phyloP scores from a whole-genome alignment of 1,140 invertebrate species.

The Archivesica marissinica region DNA sequence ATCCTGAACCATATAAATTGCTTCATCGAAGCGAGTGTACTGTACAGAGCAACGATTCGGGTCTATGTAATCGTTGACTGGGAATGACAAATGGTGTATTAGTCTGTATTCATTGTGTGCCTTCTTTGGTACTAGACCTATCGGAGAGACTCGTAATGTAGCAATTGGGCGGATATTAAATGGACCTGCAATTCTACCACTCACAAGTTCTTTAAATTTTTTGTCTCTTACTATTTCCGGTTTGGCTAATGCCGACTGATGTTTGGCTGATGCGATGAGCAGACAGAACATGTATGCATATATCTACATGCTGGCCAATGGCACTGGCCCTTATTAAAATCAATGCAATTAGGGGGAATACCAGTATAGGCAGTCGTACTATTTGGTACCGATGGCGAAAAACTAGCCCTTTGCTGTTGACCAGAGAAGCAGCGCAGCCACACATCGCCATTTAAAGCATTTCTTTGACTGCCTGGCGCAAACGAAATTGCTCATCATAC shows the following conservation, averaged over 20 bases:
- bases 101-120: constrained; percentile 13
- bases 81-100: constrained; percentile 53
- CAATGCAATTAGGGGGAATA: not conserved
- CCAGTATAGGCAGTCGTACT: not conserved
- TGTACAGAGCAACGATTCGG: constrained; percentile 53
- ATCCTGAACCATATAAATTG: constrained; percentile 56
- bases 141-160: constrained; percentile 21
- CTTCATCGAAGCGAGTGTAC: constrained; percentile 63
- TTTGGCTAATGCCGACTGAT: constrained; percentile 5
- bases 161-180: not conserved
- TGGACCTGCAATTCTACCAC: constrained; percentile 11
- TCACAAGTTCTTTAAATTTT: constrained; percentile 14
- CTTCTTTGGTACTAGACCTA: constrained; percentile 39
- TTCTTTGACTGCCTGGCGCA: not conserved
- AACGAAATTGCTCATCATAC: constrained; percentile 28
- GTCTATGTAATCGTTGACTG: constrained; percentile 61
- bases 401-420: not conserved
- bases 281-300: not conserved
- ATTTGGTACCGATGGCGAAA: not conserved
- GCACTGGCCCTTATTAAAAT: not conserved
- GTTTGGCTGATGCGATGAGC: not conserved
- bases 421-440: constrained; percentile 35
- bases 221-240: constrained; percentile 32
- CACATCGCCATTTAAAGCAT: not conserved
- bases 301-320: not conserved